Evolutionary conservation across 2,797 vertebrate genomes (phyloP), one percentile per base, ranked within the genome.

Genomic region (Rhodeus uyekii): DNA sequence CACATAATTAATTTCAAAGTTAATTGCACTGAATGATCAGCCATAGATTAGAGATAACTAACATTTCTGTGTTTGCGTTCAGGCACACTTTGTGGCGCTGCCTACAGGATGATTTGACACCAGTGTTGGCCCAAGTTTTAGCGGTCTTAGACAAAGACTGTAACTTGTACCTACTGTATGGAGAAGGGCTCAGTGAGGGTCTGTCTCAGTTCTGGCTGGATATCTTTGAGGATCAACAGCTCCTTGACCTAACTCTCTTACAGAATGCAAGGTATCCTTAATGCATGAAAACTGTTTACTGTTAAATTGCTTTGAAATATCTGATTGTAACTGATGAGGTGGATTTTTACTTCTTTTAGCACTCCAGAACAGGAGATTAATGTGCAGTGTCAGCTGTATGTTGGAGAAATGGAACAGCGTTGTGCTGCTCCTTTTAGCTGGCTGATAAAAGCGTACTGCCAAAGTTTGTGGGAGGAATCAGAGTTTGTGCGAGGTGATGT

Each of bases 51-150:
- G 8, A 27, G 22, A 39, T 58, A 53, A 73, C 29, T 36, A 53
- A 36, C 29, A 27, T 67, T 58, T 64, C 19, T 39, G 36, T 73
- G 1, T 50, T 60, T 81, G 4, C 78, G 79, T 65, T 61, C 69
- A 95, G 94, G 80, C 92, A 93, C n/a, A 94, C 94, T 1, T 88
- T 95, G 67, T 95, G 94, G 94, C 91, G 93, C 38, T 86, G 64
- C 67, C 91, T 95, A 27, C 94, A 95, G 89, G 89, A 87, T 42
- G 64, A 82, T 0, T 86, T 95, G 63, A 94, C 88, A 2, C 94
- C 92, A 0, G 42, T 91, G 34, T 87, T 95, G 81, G 93, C 84
- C 63, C 72, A 10, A 76, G 83, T 94, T 81, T 78, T 95, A 68
- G 94, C 92, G 44, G 87, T 93, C 0, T 80, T 95, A 84, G 94